Evolutionary conservation across 2,113 vertebrate species (phyloP), one percentile per base, ranked within the genome.

Genomic region (Ovibos moschatus): DNA sequence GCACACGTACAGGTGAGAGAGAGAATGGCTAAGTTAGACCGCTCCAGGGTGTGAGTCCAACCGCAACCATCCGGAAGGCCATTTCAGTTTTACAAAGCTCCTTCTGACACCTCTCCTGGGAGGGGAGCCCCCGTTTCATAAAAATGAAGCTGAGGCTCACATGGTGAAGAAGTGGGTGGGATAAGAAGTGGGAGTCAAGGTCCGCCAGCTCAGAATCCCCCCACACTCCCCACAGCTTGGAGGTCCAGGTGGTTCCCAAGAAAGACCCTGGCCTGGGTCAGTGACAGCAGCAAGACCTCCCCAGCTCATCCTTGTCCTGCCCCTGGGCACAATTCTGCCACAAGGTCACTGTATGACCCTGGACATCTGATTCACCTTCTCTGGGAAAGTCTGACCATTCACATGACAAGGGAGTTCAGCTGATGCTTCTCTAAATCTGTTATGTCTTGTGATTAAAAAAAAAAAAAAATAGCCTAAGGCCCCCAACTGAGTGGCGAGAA

Each of bases 1-100:
- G 89, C 28, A 94, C 82, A 96, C 83, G 87, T 27, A 96, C 30
- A 23, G 51, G 89, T 89, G 97, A 97, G 33, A 45, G 30, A 60
- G 74, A 87, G 28, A 71, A 96, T 47, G 67, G 78, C 45, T 21
- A 30, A 87, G 89, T 40, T 4, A 33, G 58, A 64, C 74, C 28
- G 55, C 50, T 87, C 64, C 7, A 1, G 3, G 10, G 30, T 3
- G 9, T 13, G 40, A 13, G 4, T 36, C 21, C 11, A 43, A 3
- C 0, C 17, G 19, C 21, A 67, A 1, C 7, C 50, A 25, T 58
- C 62, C 0, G 0, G 16, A 50, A 2, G 51, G 64, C 40, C 55
- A 30, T 9, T 87, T 79, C 16, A 1, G 53, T 53, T 82, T n/a
- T 19, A 43, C 71, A 90, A 83, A 91, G 57, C 33, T 16, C 67